Evolutionary conservation across 37 sponge, comb jelly and placozoan genomes (phyloP).

Genomic region (Corticium candelabrum): DNA sequence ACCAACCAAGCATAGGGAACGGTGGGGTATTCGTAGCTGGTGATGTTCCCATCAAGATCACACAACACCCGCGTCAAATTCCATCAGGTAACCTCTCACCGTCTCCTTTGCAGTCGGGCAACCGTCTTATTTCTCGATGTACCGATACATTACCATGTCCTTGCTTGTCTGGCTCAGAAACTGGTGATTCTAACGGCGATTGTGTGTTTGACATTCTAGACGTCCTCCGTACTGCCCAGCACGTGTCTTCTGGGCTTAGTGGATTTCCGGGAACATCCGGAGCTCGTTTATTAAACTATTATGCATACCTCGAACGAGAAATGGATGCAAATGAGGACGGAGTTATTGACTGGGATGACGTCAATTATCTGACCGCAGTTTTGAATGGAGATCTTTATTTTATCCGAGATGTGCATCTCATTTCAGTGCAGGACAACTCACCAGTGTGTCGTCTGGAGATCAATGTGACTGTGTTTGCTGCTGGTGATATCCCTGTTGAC

Average conservation of each 20-base stretch:
- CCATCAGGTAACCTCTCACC: not conserved
- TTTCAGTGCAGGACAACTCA: not conserved
- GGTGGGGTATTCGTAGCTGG: not conserved
- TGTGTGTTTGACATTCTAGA: constrained; percentile 50
- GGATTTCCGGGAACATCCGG: not conserved
- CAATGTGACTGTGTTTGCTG: not conserved
- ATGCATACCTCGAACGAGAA: not conserved
- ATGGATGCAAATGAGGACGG: constrained; percentile 2
- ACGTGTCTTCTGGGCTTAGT: not conserved
- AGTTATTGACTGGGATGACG: not conserved
- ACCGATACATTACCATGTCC: not conserved
- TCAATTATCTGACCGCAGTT: not conserved
- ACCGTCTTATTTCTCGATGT: not conserved
- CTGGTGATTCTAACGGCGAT: constrained; percentile 65
- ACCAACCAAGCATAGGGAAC: not conserved
- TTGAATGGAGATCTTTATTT: not conserved
- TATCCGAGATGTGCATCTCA: not conserved
- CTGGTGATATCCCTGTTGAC: constrained; percentile 6
- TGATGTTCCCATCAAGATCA: not conserved
- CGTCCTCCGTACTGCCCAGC: constrained; percentile 1
- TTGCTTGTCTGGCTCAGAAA: constrained; percentile 7
- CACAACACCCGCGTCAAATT: too few species aligned
- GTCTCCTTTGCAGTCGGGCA: not conserved
- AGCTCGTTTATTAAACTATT: not conserved
- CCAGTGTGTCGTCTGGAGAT: not conserved